Percentiles rank a stretch among this genome's conserved stretches.
These are phyloP conservation scores for Pinctada fucata DNA, from an alignment of 2,888 invertebrate genomes.

Conservation along the genomic window DNA sequence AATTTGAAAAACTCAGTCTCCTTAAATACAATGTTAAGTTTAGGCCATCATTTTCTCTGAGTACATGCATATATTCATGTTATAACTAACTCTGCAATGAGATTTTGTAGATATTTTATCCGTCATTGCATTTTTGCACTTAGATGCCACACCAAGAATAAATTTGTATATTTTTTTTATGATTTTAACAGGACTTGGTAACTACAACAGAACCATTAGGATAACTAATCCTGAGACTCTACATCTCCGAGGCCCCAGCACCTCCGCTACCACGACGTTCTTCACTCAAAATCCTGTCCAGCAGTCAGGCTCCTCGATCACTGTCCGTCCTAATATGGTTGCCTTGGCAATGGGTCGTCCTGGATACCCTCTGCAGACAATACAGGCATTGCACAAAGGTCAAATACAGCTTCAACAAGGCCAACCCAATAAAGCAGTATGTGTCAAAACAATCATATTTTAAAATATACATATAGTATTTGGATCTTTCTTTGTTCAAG, in stretches of 20 bases:
- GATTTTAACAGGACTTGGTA: too few species aligned
- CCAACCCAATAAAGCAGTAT: constrained; percentile 18
- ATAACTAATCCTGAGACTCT: background rate
- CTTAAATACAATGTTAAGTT: too few species aligned
- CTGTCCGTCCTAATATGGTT: constrained; percentile 31
- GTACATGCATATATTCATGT: too few species aligned
- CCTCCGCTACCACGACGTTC: background rate
- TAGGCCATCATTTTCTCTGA: too few species aligned
- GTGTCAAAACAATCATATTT: background rate
- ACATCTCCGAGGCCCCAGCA: background rate
- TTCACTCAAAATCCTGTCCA: constrained; percentile 16
- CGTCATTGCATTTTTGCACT: too few species aligned
- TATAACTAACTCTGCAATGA: too few species aligned
- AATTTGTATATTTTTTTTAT: too few species aligned
- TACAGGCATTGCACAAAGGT: constrained; percentile 27
- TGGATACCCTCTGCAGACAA: constrained; percentile 18
- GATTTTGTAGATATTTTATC: too few species aligned
- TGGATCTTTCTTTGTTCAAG: too few species aligned
- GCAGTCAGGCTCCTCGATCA: constrained; percentile 16
- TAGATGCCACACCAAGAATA: too few species aligned
- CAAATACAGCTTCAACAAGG: constrained; percentile 24
- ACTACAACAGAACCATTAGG: background rate
- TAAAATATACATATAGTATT: background rate
- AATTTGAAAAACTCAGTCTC: too few species aligned
- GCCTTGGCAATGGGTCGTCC: constrained; percentile 25